Percentiles rank a stretch among this genome's conserved stretches.
These are phyloP conservation scores for Carabus problematicus DNA, from an alignment of 2,888 invertebrate genomes.

Conservation along the genomic window DNA sequence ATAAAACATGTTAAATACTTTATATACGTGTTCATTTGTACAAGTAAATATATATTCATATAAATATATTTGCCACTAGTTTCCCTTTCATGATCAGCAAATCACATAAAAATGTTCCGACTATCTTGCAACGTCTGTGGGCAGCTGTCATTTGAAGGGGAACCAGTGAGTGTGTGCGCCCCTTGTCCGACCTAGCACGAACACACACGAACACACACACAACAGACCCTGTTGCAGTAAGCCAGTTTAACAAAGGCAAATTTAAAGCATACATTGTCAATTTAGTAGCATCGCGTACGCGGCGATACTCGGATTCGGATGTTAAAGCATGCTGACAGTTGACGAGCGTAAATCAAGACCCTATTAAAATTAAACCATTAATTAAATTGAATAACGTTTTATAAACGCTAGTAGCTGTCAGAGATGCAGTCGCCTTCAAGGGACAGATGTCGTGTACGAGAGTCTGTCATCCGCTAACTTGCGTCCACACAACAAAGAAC, in stretches of 20 bases:
- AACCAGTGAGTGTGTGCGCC: too few species aligned
- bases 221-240: not conserved
- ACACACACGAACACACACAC: too few species aligned
- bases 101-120: too few species aligned
- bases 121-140: too few species aligned
- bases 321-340: conserved; percentile 47
- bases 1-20: too few species aligned
- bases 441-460: conserved; percentile 49
- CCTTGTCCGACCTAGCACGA: too few species aligned
- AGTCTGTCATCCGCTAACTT: conserved; percentile 29
- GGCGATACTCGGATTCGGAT: not conserved
- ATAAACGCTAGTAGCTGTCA: conserved; percentile 51
- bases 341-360: conserved; percentile 49
- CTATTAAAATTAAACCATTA: conserved; percentile 55
- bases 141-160: too few species aligned
- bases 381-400: conserved; percentile 58
- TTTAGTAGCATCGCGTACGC: not conserved
- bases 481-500: conserved; percentile 53
- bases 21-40: too few species aligned
- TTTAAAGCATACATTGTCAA: conserved; percentile 12
- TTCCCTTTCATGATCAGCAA: too few species aligned
- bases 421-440: conserved; percentile 59
- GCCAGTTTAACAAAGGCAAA: conserved; percentile 9
- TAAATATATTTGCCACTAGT: too few species aligned
- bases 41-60: too few species aligned